Evolutionary conservation across 2,888 invertebrate species (phyloP), one percentile per base, ranked within the genome.

Genomic region (Ochropleura plecta): DNA sequence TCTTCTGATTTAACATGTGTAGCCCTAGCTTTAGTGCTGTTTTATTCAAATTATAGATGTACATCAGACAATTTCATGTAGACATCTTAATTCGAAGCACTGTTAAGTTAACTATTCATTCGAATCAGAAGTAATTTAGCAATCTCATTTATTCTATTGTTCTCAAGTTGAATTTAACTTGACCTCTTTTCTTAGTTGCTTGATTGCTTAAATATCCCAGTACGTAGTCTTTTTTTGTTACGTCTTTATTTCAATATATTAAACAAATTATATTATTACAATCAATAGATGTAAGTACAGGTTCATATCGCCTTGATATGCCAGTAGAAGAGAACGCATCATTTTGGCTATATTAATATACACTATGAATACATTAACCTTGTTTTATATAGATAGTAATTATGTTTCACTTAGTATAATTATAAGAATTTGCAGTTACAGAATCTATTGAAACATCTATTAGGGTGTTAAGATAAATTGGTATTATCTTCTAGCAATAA

Each of bases 221-320:
- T n/a, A 63, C n/a, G 44, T 57, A 60, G 18, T 60, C 42, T 55
- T 40, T 57, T 76, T 75, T 57, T 71, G 20, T 68, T 75, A 57
- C 51, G 48, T 73, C 59, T 70, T 55, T 59, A 73, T 80, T 84
- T 66, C 16, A 53, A 70, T 64, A 30, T 60, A 59, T 51, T 18
- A 68, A 70, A 60, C 42, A 44, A 71, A 84, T 85, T 70, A 69
- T 63, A 48, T 55, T 59, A 82, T 81, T 76, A 53, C 49, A 70
- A 48, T 85, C n/a, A 48, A 85, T 78, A 73, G 42, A 74, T 67
- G 6, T 75, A 75, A 77, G 51, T 73, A 65, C 55, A 68, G 49
- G 77, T 78, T 72, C 12, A 55, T 75, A 73, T 85, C 60, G 70
- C 85, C 87, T 86, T 85, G 85, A 82, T 79, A 60, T 71, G 76